Evolutionary conservation across 2,113 vertebrate species (phyloP).

Genomic region (Carassius auratus): DNA sequence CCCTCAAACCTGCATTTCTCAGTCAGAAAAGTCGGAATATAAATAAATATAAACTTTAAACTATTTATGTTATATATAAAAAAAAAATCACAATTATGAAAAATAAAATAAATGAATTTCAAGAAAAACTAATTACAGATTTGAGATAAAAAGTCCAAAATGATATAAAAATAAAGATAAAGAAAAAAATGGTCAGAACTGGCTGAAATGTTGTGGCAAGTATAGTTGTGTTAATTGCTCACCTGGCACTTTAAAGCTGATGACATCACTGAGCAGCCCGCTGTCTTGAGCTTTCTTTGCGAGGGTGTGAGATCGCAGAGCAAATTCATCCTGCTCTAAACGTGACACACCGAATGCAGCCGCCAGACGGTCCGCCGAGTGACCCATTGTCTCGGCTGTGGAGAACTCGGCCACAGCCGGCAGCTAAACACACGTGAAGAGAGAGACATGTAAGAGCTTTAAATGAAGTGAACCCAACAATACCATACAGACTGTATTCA

Average conservation of each 20-base stretch:
- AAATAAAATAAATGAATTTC: no score
- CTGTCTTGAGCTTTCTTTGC: conserved; percentile 90
- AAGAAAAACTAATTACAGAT: no score
- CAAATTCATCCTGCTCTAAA: conserved; percentile 90
- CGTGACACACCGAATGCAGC: conserved; percentile 88
- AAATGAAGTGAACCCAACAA: not conserved
- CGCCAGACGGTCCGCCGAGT: conserved; percentile 92
- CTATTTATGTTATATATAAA: no score
- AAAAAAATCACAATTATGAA: no score
- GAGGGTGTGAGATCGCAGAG: conserved; percentile 85
- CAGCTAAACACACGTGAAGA: conserved; percentile 74
- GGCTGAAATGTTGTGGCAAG: not conserved
- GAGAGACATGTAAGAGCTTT: not conserved
- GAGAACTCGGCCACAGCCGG: conserved; percentile 94
- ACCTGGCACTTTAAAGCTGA: conserved; percentile 95
- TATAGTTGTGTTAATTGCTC: conserved; percentile 4
- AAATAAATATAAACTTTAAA: no score
- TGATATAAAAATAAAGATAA: not conserved
- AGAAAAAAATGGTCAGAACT: not conserved
- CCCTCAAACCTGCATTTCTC: no score
- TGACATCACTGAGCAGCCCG: conserved; percentile 84
- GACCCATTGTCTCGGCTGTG: conserved; percentile 93
- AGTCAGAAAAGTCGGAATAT: no score
- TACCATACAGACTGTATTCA: not conserved
- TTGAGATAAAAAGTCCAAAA: no score